phyloP scores from a whole-genome alignment of 2,888 invertebrate genomes.

The Theodoxus fluviatilis region DNA sequence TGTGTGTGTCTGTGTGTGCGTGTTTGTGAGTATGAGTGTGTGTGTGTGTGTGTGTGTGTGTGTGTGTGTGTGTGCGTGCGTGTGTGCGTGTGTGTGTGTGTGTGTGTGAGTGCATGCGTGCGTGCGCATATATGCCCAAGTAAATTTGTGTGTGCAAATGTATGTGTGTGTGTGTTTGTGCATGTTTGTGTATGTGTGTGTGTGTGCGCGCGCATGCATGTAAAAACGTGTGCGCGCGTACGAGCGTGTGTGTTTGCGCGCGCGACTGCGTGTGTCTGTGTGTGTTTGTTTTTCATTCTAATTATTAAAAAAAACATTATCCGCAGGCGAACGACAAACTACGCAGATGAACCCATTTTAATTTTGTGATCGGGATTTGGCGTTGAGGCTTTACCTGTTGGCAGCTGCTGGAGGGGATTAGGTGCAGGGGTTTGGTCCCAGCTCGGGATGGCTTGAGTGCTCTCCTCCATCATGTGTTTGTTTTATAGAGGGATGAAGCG shows the following conservation, averaged over 20 bases:
- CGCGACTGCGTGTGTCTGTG: conserved; percentile 12
- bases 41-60: neutral
- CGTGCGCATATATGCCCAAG: neutral
- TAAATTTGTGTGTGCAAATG: neutral
- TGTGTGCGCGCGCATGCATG: neutral
- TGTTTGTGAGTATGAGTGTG: conserved; percentile 1
- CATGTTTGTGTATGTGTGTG: neutral
- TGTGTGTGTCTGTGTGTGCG: too few relatives aligned
- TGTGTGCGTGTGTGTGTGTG: neutral
- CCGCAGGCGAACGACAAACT: too few relatives aligned
- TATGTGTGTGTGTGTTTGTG: neutral
- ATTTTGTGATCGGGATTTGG: too few relatives aligned
- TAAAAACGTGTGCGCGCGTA: neutral
- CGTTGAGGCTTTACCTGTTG: too few relatives aligned
- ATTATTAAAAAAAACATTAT: too few relatives aligned
- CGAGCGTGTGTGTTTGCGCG: conserved; percentile 9
- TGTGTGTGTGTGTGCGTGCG: conserved; percentile 14
- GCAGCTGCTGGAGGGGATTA: too few relatives aligned
- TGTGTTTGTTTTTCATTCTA: neutral
- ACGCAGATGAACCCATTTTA: too few relatives aligned
- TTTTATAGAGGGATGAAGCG: too few relatives aligned
- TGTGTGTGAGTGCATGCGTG: conserved; percentile 16
- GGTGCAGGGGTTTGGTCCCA: too few relatives aligned
- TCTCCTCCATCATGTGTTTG: too few relatives aligned
- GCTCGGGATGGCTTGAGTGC: too few relatives aligned